These are phyloP conservation scores for Lepus oiostolus DNA, from an alignment of 2,797 vertebrate species.

Conservation along the genomic window DNA sequence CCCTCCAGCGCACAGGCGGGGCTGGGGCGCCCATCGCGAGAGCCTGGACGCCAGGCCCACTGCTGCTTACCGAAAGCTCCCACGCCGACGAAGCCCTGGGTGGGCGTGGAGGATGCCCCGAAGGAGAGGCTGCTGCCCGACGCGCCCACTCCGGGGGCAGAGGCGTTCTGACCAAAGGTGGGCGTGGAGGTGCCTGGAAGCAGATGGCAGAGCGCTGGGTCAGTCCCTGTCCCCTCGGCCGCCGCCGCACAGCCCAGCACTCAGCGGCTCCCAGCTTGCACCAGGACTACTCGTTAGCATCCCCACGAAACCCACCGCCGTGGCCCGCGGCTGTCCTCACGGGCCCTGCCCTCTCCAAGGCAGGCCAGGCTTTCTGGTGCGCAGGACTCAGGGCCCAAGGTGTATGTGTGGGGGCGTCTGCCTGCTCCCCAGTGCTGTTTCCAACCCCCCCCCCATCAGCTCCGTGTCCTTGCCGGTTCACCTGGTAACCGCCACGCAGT, in stretches of 20 bases:
- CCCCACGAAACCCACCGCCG: too few species aligned
- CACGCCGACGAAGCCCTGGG: slow-evolving; percentile 88
- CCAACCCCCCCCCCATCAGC: neutral
- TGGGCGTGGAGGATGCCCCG: slow-evolving; percentile 90
- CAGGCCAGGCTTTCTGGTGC: too few species aligned
- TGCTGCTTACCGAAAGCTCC: slow-evolving; percentile 90
- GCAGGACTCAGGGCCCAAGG: too few species aligned
- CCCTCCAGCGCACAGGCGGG: too few species aligned
- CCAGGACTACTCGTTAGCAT: too few species aligned
- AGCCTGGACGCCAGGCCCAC: neutral
- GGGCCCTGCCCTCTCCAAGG: neutral
- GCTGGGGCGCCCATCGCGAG: too few species aligned
- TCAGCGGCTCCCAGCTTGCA: too few species aligned
- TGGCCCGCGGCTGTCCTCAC: too few species aligned
- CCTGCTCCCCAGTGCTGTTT: neutral
- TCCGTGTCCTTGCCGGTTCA: neutral
- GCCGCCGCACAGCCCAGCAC: too few species aligned
- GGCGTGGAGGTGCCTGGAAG: slow-evolving; percentile 92
- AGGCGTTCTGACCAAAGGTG: slow-evolving; percentile 92
- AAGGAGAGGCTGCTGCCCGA: slow-evolving; percentile 89
- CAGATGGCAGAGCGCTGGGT: accelerated
- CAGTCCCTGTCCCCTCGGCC: too few species aligned
- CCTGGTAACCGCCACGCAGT: neutral
- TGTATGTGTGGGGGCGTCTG: neutral
- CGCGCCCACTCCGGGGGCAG: slow-evolving; percentile 86